A percentile compares a stretch with the other conserved stretches of the same genome.
Conservation (phyloP, 2,888 invertebrate species). For the Agrochola lota region DNA sequence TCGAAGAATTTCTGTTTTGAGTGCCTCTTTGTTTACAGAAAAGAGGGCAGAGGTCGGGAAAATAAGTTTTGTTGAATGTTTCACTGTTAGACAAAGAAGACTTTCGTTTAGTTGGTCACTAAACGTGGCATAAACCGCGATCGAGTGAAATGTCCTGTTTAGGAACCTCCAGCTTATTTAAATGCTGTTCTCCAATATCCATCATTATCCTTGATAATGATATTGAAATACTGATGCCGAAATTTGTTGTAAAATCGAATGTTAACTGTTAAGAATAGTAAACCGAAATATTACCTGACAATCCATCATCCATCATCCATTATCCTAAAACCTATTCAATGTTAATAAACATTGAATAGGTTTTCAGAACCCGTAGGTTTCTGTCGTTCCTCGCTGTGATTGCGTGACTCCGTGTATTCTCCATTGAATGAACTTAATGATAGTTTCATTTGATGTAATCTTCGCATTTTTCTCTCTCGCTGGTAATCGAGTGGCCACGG, state of each 20-base stretch:
- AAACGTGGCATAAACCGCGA: neutral
- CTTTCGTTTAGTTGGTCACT: neutral
- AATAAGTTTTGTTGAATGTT: neutral
- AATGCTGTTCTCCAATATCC: neutral
- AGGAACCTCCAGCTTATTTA: too few relatives aligned
- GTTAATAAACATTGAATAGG: neutral
- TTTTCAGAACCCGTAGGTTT: neutral
- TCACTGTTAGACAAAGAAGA: neutral
- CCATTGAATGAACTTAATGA: conserved; percentile 36
- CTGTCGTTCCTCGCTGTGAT: neutral
- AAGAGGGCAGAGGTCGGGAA: neutral
- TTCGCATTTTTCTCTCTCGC: conserved; percentile 58
- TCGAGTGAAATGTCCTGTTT: neutral
- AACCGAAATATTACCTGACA: neutral
- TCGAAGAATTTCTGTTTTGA: conserved; percentile 30
- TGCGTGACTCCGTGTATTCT: conserved; percentile 11
- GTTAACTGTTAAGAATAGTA: too few relatives aligned
- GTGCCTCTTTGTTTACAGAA: conserved; percentile 4
- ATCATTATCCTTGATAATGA: neutral
- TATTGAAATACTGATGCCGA: neutral
- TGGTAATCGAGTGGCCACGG: conserved; percentile 60
- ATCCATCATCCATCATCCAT: too few relatives aligned
- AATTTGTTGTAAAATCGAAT: neutral
- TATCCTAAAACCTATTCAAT: too few relatives aligned
- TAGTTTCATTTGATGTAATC: conserved; percentile 40